Base-by-base conservation (phyloP, 2,797 vertebrate genomes). In the Podargus strigoides region DNA sequence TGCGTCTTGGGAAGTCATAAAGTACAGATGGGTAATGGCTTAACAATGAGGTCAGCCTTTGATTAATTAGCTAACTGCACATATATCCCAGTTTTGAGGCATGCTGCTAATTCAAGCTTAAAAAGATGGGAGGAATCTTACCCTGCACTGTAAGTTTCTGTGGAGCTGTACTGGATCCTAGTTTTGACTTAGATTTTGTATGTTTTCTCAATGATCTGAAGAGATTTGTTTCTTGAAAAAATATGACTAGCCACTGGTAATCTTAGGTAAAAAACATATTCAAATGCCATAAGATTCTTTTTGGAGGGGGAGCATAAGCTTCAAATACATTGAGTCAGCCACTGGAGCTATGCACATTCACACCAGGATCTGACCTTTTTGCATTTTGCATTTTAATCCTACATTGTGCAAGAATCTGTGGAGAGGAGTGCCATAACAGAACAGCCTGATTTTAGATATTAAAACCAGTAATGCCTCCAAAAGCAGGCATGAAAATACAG, bases 1-100 rank as follows among this genome's bases (percentile, higher is more conserved):
- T 68, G 47, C 59, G 63, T 84, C 80, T 96, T 89, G 95, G 90
- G 73, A 96, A 94, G 78, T 93, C 95, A 94, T 96, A 94, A 96
- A 93, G 94, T 94, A 77, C 93, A 94, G 82, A 90, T 83, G 67
- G 85, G 46, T 87, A 82, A 73, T 44, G 68, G 81, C 85, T 95
- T 89, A 90, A 72, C 63, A 68, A 58, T 58, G 83, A 90, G 75
- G 39, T 85, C 95, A 94, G 80, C 20, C 83, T 91, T 93, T 87
- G 91, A 90, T 94, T 94, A 85, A 70, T 73, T 83, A 89, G 76
- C 85, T 81, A 79, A 14, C 62, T 63, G 76, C 23, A 58, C 21
- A 68, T 18, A 59, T 6, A 76, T 39, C 82, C 53, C 47, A 36
- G 14, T 56, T 93, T 69, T 66, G 74, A 84, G 49, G 67, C 79